Conservation (phyloP, 2,797 vertebrate genomes). For the Antrozous pallidus region DNA sequence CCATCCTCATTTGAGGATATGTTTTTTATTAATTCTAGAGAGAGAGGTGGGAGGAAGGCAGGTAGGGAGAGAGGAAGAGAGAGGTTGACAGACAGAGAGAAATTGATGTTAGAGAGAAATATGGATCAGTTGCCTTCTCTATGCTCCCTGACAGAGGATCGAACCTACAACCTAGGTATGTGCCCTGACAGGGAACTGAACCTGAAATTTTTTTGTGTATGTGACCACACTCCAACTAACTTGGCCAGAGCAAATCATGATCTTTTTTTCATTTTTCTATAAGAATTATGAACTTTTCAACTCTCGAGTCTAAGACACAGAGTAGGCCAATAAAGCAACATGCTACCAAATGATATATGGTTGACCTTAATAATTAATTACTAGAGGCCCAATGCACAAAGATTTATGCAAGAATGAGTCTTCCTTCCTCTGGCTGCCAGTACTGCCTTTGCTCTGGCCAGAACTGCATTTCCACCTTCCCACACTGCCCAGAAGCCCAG, state of each 20-base stretch:
- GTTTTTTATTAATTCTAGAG: neutral
- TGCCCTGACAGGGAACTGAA: neutral
- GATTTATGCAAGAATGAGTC: no score
- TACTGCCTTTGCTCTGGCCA: no score
- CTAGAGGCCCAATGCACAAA: no score
- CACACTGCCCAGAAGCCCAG: no score
- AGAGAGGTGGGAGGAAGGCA: neutral
- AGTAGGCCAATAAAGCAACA: neutral
- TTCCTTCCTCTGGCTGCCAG: no score
- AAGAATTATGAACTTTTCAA: neutral
- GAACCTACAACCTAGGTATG: neutral
- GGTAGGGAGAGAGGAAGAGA: neutral
- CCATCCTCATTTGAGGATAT: neutral
- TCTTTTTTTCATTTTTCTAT: neutral
- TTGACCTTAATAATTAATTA: neutral
- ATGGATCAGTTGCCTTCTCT: neutral
- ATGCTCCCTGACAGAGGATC: neutral
- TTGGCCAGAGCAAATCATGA: neutral
- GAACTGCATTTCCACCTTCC: no score
- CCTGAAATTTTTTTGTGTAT: neutral
- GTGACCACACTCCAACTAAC: neutral
- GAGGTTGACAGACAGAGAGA: neutral
- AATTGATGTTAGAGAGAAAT: neutral
- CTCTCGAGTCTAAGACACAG: neutral
- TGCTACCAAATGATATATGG: neutral